These are phyloP conservation scores for Orthonevra nobilis DNA, from an alignment of 2,888 invertebrate species.

Conservation along the genomic window DNA sequence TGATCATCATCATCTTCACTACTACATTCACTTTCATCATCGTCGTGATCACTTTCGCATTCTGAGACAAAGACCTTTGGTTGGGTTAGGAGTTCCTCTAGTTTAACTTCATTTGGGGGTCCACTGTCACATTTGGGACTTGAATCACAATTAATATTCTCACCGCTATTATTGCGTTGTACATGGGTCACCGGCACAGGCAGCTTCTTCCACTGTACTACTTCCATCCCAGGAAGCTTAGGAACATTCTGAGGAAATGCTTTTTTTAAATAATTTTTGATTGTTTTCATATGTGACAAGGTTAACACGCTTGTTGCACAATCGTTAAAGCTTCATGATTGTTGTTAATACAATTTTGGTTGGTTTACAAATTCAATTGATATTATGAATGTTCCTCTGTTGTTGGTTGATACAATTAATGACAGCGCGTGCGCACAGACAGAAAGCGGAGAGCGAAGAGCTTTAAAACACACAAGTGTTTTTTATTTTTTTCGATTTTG, in stretches of 20 bases:
- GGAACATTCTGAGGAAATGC: conserved; percentile 69
- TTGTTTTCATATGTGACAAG: conserved; percentile 54
- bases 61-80: conserved; percentile 13
- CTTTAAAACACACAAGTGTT: conserved; percentile 22
- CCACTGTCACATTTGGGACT: conserved; percentile 48
- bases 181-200: conserved; percentile 9
- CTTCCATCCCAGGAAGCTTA: conserved; percentile 69
- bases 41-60: conserved; percentile 12
- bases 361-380: conserved; percentile 41
- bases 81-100: conserved; percentile 16
- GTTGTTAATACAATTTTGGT: conserved; percentile 59
- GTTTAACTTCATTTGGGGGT: conserved; percentile 13
- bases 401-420: conserved; percentile 46
- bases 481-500: conserved; percentile 25
- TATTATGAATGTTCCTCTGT: conserved; percentile 43
- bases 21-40: conserved; percentile 10
- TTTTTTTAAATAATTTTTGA: conserved; percentile 70
- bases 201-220: conserved; percentile 27
- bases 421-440: conserved; percentile 58
- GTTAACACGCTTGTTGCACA: conserved; percentile 66
- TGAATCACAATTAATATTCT: conserved; percentile 45
- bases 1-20: conserved; percentile 49
- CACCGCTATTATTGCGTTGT: conserved; percentile 28
- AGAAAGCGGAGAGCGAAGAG: conserved; percentile 58
- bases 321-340: conserved; percentile 63